Conservation (phyloP, 2,888 invertebrate genomes). For the Athetis lepigone region DNA sequence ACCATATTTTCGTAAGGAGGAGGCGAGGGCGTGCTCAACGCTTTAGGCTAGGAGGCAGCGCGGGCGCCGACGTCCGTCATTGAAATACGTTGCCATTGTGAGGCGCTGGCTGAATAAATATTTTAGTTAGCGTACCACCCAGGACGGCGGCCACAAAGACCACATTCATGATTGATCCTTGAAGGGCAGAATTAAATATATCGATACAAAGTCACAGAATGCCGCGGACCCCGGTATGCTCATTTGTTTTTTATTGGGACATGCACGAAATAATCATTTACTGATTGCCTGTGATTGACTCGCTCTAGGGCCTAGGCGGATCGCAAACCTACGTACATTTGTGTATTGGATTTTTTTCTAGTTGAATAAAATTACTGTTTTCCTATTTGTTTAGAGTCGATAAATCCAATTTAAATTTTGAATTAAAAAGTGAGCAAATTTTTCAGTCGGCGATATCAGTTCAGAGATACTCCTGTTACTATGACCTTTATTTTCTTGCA, state of each 20-base stretch:
- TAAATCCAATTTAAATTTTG: constrained; percentile 4
- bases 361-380: constrained; percentile 2
- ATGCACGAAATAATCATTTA: constrained; percentile 60
- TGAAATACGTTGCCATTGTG: constrained; percentile 89
- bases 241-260: constrained; percentile 60
- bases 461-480: neutral
- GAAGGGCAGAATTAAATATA: constrained; percentile 80
- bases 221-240: constrained; percentile 52
- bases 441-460: neutral
- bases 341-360: constrained; percentile 16
- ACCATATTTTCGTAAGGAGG: constrained; percentile 64
- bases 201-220: constrained; percentile 62
- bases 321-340: constrained; percentile 16
- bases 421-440: neutral
- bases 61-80: constrained; percentile 75
- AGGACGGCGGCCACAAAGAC: constrained; percentile 82
- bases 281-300: constrained; percentile 57
- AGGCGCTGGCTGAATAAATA: constrained; percentile 85
- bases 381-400: neutral
- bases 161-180: constrained; percentile 85
- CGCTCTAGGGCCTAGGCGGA: constrained; percentile 41
- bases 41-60: constrained; percentile 71
- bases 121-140: constrained; percentile 87
- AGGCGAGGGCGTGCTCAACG: constrained; percentile 62
- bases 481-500: neutral